Percentiles rank a stretch among this genome's conserved stretches.
Conservation (phyloP, 2,797 vertebrate species). For the Xerus rutilus region DNA sequence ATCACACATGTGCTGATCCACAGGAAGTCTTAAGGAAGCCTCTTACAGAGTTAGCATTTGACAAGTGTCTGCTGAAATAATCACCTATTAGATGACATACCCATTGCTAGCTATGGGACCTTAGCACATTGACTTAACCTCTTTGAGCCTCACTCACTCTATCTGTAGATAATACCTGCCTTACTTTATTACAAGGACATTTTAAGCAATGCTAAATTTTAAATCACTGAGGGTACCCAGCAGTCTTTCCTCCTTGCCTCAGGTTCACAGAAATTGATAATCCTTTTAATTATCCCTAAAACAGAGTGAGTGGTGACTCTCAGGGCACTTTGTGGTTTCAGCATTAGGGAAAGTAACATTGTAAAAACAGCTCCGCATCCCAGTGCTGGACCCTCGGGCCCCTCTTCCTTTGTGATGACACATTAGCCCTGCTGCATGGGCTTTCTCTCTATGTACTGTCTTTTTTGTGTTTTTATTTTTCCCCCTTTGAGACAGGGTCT, state of each 20-base stretch:
- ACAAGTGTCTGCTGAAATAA: background rate
- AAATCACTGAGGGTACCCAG: background rate
- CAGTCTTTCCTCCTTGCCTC: too few species aligned
- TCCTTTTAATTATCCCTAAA: background rate
- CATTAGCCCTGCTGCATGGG: rapidly evolving
- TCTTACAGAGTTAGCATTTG: background rate
- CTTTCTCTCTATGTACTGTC: too few species aligned
- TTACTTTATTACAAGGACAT: background rate
- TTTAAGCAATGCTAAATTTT: background rate
- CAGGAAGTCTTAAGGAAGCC: background rate
- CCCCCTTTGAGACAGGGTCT: background rate
- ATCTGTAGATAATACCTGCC: background rate
- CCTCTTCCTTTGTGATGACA: background rate
- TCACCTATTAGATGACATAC: background rate
- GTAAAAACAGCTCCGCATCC: background rate
- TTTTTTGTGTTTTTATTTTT: too few species aligned
- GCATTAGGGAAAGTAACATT: background rate
- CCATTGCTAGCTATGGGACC: background rate
- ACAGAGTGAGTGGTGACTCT: background rate
- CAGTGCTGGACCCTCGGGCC: rapidly evolving
- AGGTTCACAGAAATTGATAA: background rate
- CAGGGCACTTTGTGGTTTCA: background rate
- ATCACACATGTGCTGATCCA: background rate
- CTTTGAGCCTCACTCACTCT: background rate
- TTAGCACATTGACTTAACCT: background rate